Percentiles rank a stretch among this genome's conserved stretches.
phyloP scores from a whole-genome alignment of 2,888 invertebrate genomes.

The Ischnura elegans region DNA sequence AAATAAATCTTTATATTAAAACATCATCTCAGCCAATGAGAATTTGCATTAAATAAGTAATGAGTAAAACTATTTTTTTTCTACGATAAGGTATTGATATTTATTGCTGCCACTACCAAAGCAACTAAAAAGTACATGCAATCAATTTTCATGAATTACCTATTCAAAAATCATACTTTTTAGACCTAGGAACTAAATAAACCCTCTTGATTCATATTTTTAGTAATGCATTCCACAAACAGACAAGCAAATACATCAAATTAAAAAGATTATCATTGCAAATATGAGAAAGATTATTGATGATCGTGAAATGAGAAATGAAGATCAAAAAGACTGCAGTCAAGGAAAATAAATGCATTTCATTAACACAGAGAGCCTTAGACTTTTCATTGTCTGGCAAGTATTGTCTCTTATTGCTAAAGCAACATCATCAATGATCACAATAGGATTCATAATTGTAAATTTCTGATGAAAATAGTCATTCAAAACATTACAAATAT shows the following conservation, averaged over 20 bases:
- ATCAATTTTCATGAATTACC: not conserved
- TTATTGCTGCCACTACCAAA: not conserved
- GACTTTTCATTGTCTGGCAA: not conserved
- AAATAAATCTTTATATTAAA: not conserved
- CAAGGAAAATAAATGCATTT: constrained; percentile 5
- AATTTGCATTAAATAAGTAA: not conserved
- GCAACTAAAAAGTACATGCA: not conserved
- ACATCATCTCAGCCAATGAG: not conserved
- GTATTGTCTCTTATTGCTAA: constrained; percentile 50
- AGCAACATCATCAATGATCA: constrained; percentile 50
- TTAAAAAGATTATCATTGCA: not conserved
- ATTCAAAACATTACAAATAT: constrained; percentile 33
- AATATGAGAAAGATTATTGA: not conserved
- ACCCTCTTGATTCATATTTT: not conserved
- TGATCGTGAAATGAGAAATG: not conserved
- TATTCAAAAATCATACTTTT: not conserved
- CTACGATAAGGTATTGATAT: not conserved
- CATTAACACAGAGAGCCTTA: not conserved
- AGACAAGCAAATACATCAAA: not conserved
- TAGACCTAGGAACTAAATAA: not conserved
- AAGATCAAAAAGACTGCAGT: not conserved
- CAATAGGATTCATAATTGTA: not conserved
- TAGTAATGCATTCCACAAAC: not conserved
- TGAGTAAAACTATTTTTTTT: not conserved
- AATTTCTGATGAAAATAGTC: constrained; percentile 49